Conservation (phyloP, 2,113 vertebrate genomes). For the Salvelinus alpinus region DNA sequence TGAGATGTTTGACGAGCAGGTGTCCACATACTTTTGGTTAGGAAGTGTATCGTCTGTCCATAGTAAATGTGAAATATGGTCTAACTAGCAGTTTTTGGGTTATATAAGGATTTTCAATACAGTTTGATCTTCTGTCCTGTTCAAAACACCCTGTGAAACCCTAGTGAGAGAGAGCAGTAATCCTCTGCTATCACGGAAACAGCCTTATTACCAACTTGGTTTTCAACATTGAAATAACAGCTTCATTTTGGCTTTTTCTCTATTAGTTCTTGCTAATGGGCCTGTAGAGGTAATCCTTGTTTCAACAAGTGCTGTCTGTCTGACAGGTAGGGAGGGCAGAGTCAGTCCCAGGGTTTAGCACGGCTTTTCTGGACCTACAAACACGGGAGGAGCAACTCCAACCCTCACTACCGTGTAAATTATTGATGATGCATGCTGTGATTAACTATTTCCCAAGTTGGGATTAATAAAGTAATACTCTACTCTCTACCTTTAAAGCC, state of each 20-base stretch:
- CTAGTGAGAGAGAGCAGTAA: no score
- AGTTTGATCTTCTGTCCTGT: conserved; percentile 2
- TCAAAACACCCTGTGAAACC: no score
- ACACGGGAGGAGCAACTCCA: background rate
- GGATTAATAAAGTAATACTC: no score
- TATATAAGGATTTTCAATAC: conserved; percentile 2
- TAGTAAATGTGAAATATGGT: background rate
- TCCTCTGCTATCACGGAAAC: background rate
- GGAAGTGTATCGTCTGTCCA: background rate
- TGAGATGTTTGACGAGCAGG: no score
- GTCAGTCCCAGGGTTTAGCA: conserved; percentile 17
- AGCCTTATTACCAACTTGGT: background rate
- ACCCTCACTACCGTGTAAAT: background rate
- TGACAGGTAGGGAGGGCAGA: background rate
- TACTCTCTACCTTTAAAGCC: no score
- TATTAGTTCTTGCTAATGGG: conserved; percentile 20
- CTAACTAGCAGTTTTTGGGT: background rate
- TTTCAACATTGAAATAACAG: background rate
- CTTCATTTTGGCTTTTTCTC: background rate
- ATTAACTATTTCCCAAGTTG: no score
- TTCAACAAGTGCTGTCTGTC: conserved; percentile 20
- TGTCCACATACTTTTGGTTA: background rate
- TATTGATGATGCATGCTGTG: no score
- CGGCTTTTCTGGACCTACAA: conserved; percentile 28
- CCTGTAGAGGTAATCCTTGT: conserved; percentile 22